Conservation (phyloP, 2,888 invertebrate genomes). For the Brenthis hecate region DNA sequence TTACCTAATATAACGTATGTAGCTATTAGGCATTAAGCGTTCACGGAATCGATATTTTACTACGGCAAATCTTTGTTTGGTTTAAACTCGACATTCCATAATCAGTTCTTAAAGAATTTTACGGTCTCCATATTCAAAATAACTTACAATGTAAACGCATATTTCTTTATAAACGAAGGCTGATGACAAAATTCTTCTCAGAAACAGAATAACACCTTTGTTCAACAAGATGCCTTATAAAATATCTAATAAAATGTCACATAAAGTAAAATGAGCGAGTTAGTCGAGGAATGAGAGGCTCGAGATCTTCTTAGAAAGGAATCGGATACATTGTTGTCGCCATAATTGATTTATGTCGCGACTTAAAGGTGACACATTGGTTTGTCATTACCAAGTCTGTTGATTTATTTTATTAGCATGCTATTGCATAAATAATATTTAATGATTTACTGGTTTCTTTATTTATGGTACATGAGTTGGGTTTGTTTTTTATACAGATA, state of each 20-base stretch:
- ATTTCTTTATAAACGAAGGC: constrained; percentile 55
- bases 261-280: constrained; percentile 57
- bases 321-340: constrained; percentile 58
- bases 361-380: constrained; percentile 50
- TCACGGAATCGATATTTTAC: constrained; percentile 23
- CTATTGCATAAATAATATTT: constrained; percentile 11
- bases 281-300: constrained; percentile 42
- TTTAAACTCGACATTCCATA: constrained; percentile 31
- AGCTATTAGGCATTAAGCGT: constrained; percentile 11
- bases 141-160: constrained; percentile 56
- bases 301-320: constrained; percentile 54
- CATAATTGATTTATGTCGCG: constrained; percentile 54
- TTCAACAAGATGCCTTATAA: constrained; percentile 50
- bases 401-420: constrained; percentile 20
- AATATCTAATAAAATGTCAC: constrained; percentile 75
- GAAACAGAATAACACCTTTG: constrained; percentile 67
- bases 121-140: constrained; percentile 38
- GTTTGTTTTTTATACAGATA: background rate
- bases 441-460: constrained; percentile 4
- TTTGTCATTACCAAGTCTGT: constrained; percentile 31
- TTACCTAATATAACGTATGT: background rate
- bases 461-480: background rate
- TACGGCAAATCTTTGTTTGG: constrained; percentile 34
- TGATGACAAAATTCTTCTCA: constrained; percentile 69
- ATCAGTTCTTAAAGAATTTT: constrained; percentile 38